These are phyloP conservation scores for Enteromius treurensis DNA, from an alignment of 2,797 vertebrate species.

Conservation along the genomic window DNA sequence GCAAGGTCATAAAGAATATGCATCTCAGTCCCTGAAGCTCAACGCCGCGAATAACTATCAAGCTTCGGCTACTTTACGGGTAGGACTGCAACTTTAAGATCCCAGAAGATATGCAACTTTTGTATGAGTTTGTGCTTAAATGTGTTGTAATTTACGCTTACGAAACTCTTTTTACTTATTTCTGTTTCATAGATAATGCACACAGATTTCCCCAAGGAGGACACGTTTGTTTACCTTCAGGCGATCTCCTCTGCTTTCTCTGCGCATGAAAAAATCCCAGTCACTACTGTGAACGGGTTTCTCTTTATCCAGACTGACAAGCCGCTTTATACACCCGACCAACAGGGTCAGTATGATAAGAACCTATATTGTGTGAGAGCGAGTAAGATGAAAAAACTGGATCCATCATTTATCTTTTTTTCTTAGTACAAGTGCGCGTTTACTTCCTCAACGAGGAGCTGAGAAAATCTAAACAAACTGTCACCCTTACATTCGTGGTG, in stretches of 20 bases:
- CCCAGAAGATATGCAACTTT: background rate
- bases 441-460: slow-evolving; percentile 90
- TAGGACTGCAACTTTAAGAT: slow-evolving; percentile 63
- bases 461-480: slow-evolving; percentile 80
- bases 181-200: slow-evolving; percentile 62
- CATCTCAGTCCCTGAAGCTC: slow-evolving; percentile 70
- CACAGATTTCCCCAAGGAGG: slow-evolving; percentile 68
- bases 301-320: slow-evolving; percentile 94
- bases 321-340: slow-evolving; percentile 86
- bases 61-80: slow-evolving; percentile 75
- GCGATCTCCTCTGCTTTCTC: slow-evolving; percentile 80
- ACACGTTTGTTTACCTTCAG: slow-evolving; percentile 79
- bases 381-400: background rate
- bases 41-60: slow-evolving; percentile 80
- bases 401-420: background rate
- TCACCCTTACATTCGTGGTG: slow-evolving; percentile 86
- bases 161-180: background rate
- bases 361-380: slow-evolving; percentile 6
- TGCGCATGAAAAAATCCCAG: slow-evolving; percentile 71
- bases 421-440: slow-evolving; percentile 87
- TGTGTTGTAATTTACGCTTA: background rate
- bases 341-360: slow-evolving; percentile 75
- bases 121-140: background rate
- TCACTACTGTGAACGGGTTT: slow-evolving; percentile 87
- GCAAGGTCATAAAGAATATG: slow-evolving; percentile 63